These are phyloP conservation scores for Orthosia gracilis DNA, from an alignment of 2,888 invertebrate species.

Conservation along the genomic window DNA sequence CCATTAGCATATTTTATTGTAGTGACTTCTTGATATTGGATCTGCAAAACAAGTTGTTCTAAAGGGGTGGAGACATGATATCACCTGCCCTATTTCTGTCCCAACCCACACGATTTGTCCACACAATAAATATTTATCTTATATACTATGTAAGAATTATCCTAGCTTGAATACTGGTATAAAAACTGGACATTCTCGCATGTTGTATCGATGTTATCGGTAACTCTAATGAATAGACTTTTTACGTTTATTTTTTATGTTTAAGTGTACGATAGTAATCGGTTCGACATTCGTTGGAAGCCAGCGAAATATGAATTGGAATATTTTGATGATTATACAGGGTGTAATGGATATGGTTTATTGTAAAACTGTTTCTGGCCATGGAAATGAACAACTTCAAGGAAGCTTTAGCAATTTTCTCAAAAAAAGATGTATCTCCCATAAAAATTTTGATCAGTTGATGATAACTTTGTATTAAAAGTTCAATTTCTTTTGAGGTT, in stretches of 20 bases:
- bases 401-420: no score
- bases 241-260: constrained; percentile 44
- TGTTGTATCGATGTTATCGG: constrained; percentile 46
- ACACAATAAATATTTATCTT: constrained; percentile 46
- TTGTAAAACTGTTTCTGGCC: no score
- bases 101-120: constrained; percentile 42
- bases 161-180: constrained; percentile 26
- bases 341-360: no score
- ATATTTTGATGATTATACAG: constrained; percentile 15
- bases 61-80: constrained; percentile 49
- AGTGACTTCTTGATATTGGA: constrained; percentile 11
- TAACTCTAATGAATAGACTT: constrained; percentile 36
- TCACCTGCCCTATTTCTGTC: constrained; percentile 40
- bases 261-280: constrained; percentile 22
- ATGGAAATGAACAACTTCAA: no score
- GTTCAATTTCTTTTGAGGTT: no score
- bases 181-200: constrained; percentile 50
- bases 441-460: no score
- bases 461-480: no score
- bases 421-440: no score
- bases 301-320: constrained; percentile 18
- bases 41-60: constrained; percentile 34
- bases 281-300: constrained; percentile 21
- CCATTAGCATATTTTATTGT: constrained; percentile 44
- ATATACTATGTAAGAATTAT: constrained; percentile 39